Base-by-base conservation (phyloP, 2,888 invertebrate species). In the Boloria euphrosyne region DNA sequence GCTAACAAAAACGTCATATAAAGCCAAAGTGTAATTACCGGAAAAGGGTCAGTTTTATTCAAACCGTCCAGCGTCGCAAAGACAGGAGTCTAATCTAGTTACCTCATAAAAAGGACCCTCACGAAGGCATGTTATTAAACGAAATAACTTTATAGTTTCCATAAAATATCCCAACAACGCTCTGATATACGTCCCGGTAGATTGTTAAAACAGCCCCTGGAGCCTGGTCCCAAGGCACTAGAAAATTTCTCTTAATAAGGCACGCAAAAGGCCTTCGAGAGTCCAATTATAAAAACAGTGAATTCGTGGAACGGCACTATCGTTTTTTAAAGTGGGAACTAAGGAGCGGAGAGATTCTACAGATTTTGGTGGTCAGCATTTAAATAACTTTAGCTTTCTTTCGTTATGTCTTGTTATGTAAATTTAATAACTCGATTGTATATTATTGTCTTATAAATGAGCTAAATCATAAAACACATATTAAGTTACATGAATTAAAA, bases 241-340 rank as follows among this genome's bases (percentile, higher is more conserved):
- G 74, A 78, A 82, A 80, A 76, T 76, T 74, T 75, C 76, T 73
- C 77, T 78, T 83, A 83, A 84, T 82, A 83, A 84, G 81, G 77
- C 72, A 83, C 80, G 77, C 72, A 75, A 76, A 78, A 75, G 77
- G 80, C 79, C 76, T 76, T 62, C 65, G 67, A 66, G 74, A 68
- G 75, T 74, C 77, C 81, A 82, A 83, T 86, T 84, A 84, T 83
- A 83, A 84, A 80, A 82, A 82, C 80, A 82, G 50, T 70, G 43
- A 46, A 65, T 65, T 53, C 63, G 55, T 59, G 44, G 22, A 55
- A 55, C 18, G 61, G 65, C 31, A 62, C 49, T 65, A 65, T 68
- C 57, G 51, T 53, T 62, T 61, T 63, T 58, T 53, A 61, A 52
- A 68, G 79, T 81, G 78, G 71, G 62, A 17, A 51, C 54, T 53